phyloP scores from a whole-genome alignment of 2,888 invertebrate genomes.

The Plebejus anna region DNA sequence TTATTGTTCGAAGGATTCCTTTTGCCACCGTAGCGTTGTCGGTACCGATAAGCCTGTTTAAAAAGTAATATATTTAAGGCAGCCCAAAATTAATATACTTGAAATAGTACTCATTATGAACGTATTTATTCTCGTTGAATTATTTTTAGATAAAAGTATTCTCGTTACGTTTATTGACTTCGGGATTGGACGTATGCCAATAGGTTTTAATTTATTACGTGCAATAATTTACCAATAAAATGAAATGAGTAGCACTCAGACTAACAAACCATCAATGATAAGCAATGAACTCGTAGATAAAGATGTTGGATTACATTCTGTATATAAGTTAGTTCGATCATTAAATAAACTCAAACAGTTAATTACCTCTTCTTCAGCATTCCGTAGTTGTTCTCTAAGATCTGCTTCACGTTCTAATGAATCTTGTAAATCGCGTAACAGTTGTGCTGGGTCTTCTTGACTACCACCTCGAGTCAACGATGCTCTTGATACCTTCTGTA shows the following conservation, averaged over 20 bases:
- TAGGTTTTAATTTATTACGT: conserved; percentile 53
- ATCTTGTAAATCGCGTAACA: conserved; percentile 93
- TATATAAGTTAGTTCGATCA: neutral
- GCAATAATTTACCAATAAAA: conserved; percentile 40
- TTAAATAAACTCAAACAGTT: neutral
- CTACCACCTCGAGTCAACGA: conserved; percentile 88
- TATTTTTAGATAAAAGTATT: conserved; percentile 26
- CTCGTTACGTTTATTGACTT: conserved; percentile 29
- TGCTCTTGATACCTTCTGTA: conserved; percentile 84
- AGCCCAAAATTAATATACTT: conserved; percentile 16
- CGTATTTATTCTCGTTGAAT: conserved; percentile 3
- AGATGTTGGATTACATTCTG: neutral
- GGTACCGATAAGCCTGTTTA: conserved; percentile 75
- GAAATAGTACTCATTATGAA: conserved; percentile 9
- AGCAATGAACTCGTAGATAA: conserved; percentile 9
- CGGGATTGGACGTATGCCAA: conserved; percentile 57
- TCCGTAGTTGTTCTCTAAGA: conserved; percentile 93
- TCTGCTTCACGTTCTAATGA: conserved; percentile 96
- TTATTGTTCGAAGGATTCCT: conserved; percentile 57
- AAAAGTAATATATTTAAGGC: conserved; percentile 53
- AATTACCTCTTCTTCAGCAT: conserved; percentile 94
- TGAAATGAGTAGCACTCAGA: conserved; percentile 22
- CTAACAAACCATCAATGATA: conserved; percentile 18
- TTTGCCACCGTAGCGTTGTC: conserved; percentile 65
- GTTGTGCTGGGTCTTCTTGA: conserved; percentile 89